Conservation (phyloP, 2,888 invertebrate genomes). For the Teleogryllus oceanicus region DNA sequence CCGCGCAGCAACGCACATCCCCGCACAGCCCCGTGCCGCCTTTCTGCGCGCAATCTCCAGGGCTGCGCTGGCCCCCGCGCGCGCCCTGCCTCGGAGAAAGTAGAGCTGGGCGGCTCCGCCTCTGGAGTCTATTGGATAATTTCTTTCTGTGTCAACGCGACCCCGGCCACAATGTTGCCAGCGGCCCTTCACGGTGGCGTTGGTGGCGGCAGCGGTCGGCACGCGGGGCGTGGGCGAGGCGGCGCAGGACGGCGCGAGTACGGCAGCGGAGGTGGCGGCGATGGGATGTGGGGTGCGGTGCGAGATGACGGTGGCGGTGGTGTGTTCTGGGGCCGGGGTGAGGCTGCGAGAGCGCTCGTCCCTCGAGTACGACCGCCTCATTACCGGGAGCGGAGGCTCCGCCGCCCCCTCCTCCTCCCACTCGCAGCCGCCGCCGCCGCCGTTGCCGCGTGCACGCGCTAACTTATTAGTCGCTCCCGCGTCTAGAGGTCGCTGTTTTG, state of each 20-base stretch:
- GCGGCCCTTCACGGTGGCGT: background rate
- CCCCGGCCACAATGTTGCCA: background rate
- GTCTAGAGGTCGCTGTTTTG: constrained; percentile 9
- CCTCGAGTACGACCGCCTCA: background rate
- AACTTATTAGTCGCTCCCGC: constrained; percentile 7
- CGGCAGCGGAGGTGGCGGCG: background rate
- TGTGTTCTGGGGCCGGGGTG: background rate
- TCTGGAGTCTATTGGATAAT: background rate
- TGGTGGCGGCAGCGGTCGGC: background rate
- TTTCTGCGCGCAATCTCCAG: too few relatives aligned
- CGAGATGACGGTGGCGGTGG: background rate
- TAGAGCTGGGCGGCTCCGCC: background rate
- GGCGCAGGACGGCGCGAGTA: background rate
- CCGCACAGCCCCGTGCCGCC: too few relatives aligned
- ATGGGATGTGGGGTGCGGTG: background rate
- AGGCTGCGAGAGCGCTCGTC: background rate
- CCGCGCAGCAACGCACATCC: too few relatives aligned
- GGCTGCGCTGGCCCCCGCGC: background rate
- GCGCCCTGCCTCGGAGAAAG: background rate
- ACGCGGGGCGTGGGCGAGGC: background rate
- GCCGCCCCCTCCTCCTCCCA: background rate
- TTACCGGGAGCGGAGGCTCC: background rate
- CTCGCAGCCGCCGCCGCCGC: background rate
- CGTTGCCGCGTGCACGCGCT: constrained; percentile 7
- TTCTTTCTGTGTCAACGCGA: background rate